Percentiles rank a stretch among this genome's conserved stretches.
Evolutionary conservation across 2,797 vertebrate species (phyloP).

Genomic region (Onychomys leucogaster): DNA sequence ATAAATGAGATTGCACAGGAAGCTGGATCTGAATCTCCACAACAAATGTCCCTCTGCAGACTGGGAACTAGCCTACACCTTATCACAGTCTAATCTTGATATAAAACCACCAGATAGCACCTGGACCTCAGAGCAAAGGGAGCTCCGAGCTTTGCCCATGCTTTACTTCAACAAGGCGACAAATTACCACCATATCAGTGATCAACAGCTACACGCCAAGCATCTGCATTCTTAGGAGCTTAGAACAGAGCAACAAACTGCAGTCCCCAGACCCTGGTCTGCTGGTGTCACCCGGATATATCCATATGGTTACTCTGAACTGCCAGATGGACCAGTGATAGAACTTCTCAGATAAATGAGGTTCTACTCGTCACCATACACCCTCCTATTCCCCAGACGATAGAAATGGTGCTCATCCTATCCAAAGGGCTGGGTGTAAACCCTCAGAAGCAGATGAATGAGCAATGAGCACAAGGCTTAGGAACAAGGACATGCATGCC

Average conservation of each 20-base stretch:
- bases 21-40: neutral
- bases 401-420: no score
- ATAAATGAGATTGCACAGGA: neutral
- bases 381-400: neutral
- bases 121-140: neutral
- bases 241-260: neutral
- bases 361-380: accelerated
- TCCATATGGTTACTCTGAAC: neutral
- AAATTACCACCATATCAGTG: accelerated
- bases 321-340: accelerated
- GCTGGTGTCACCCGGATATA: neutral
- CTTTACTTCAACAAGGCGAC: accelerated
- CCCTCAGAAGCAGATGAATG: no score
- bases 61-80: no score
- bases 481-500: accelerated
- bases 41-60: neutral
- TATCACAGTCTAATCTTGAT: accelerated
- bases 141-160: accelerated
- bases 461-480: neutral
- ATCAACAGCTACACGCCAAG: neutral
- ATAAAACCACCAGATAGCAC: neutral
- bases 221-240: accelerated
- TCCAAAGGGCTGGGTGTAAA: neutral
- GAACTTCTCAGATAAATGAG: accelerated
- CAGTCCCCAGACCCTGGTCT: neutral